phyloP scores from a whole-genome alignment of 2,888 invertebrate species.

The Aleiodes alternator region DNA sequence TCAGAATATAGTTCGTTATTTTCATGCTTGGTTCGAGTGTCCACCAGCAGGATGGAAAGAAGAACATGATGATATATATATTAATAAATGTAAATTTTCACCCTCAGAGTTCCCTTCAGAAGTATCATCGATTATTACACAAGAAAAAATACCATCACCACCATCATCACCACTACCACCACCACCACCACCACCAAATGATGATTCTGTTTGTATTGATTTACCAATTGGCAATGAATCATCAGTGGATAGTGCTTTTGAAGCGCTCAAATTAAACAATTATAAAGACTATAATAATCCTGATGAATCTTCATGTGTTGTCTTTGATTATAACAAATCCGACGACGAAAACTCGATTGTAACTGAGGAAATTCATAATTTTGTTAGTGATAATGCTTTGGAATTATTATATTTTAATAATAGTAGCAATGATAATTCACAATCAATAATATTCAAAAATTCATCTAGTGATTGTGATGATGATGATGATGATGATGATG shows the following conservation, averaged over 20 bases:
- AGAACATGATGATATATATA: conserved; percentile 82
- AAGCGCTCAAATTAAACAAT: conserved; percentile 64
- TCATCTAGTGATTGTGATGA: conserved; percentile 24
- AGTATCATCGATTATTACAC: conserved; percentile 51
- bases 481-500: conserved; percentile 3
- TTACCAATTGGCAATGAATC: conserved; percentile 63
- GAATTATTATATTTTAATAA: conserved; percentile 5
- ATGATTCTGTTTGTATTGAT: conserved; percentile 64
- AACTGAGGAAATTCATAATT: conserved; percentile 51
- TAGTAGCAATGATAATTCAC: conserved; percentile 39
- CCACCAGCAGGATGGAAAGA: conserved; percentile 94
- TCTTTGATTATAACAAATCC: conserved; percentile 73
- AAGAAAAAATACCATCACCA: conserved; percentile 52
- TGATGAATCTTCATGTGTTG: conserved; percentile 77
- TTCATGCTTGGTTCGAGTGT: conserved; percentile 95
- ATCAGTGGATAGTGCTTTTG: conserved; percentile 69
- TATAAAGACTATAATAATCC: conserved; percentile 42
- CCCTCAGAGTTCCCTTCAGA: conserved; percentile 64
- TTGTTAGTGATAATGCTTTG: background rate
- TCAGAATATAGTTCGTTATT: conserved; percentile 95
- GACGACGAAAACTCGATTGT: conserved; percentile 60
- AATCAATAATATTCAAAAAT: conserved; percentile 34
- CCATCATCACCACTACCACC: conserved; percentile 14
- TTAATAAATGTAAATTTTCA: conserved; percentile 67
- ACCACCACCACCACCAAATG: conserved; percentile 40